These are phyloP conservation scores for Sisyra nigra DNA, from an alignment of 2,888 invertebrate species.

Conservation along the genomic window DNA sequence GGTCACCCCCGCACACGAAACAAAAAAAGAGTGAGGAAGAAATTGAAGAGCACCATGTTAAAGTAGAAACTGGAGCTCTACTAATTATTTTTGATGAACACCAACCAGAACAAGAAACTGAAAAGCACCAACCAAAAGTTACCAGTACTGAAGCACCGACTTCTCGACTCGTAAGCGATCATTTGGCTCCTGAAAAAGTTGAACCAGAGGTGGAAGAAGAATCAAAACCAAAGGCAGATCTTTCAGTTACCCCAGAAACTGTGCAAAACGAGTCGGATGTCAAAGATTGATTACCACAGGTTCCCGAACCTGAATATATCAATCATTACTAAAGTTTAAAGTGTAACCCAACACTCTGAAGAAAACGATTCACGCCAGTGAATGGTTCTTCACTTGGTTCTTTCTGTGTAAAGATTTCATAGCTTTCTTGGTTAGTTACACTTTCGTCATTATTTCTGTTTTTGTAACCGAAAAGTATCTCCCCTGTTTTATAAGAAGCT, in stretches of 20 bases:
- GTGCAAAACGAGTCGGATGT: constrained; percentile 8
- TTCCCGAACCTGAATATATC: too few relatives aligned
- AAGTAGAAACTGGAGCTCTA: constrained; percentile 7
- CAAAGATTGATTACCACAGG: too few relatives aligned
- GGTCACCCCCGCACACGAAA: too few relatives aligned
- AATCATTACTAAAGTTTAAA: neutral
- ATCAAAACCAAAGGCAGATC: constrained; percentile 21
- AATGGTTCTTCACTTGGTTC: too few relatives aligned
- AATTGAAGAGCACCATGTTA: constrained; percentile 8
- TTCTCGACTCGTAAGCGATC: constrained; percentile 9
- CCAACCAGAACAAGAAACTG: constrained; percentile 8
- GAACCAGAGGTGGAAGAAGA: constrained; percentile 14
- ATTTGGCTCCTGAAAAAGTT: constrained; percentile 9
- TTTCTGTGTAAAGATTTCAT: too few relatives aligned
- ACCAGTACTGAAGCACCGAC: constrained; percentile 4
- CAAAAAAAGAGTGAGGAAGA: too few relatives aligned
- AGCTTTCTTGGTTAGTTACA: too few relatives aligned
- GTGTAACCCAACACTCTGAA: constrained; percentile 9
- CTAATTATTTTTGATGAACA: constrained; percentile 3
- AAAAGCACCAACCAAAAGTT: constrained; percentile 3
- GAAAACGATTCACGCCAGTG: constrained; percentile 7
- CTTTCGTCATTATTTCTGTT: too few relatives aligned
- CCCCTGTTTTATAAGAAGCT: too few relatives aligned
- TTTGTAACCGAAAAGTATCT: too few relatives aligned
- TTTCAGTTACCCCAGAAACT: constrained; percentile 3